Percentiles rank a stretch among this genome's conserved stretches.
Evolutionary conservation across 2,888 invertebrate genomes (phyloP).

Genomic region (Ethmia dodecea): DNA sequence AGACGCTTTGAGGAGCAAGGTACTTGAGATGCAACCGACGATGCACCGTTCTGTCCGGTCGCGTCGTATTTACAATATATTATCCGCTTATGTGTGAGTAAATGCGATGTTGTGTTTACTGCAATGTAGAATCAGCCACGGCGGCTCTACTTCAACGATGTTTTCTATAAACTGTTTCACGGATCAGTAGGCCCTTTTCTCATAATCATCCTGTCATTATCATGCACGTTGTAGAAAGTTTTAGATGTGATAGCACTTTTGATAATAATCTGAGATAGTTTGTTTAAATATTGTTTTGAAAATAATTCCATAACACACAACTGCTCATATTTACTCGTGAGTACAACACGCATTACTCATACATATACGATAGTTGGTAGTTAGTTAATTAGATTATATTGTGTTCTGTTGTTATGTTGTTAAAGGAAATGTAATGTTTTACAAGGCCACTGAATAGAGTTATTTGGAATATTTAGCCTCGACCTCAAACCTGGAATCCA

Average conservation of each 20-base stretch:
- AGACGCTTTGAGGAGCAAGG: slow-evolving; percentile 88
- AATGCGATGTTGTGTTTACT: slow-evolving; percentile 72
- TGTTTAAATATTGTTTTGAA: slow-evolving; percentile 18
- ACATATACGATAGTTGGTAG: slow-evolving; percentile 53
- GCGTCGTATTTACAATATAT: slow-evolving; percentile 56
- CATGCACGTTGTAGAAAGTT: slow-evolving; percentile 43
- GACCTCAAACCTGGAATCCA: slow-evolving; percentile 23
- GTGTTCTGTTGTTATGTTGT: slow-evolving; percentile 45
- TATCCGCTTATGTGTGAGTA: slow-evolving; percentile 76
- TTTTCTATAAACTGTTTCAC: slow-evolving; percentile 33
- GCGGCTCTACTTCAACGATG: slow-evolving; percentile 34
- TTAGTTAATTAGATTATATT: slow-evolving; percentile 43
- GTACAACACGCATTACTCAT: slow-evolving; percentile 76
- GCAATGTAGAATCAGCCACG: slow-evolving; percentile 31
- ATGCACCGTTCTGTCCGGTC: slow-evolving; percentile 56
- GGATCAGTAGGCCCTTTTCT: slow-evolving; percentile 24
- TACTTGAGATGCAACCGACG: slow-evolving; percentile 70
- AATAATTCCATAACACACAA: slow-evolving; percentile 3
- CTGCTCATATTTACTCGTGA: slow-evolving; percentile 40
- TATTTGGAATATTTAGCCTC: slow-evolving; percentile 65
- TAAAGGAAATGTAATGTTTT: slow-evolving; percentile 34
- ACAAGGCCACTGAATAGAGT: slow-evolving; percentile 78
- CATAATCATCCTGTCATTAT: slow-evolving; percentile 35
- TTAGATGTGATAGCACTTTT: slow-evolving; percentile 41
- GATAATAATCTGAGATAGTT: slow-evolving; percentile 28